phyloP scores from a whole-genome alignment of 2,113 vertebrate species.

The Thymallus thymallus region DNA sequence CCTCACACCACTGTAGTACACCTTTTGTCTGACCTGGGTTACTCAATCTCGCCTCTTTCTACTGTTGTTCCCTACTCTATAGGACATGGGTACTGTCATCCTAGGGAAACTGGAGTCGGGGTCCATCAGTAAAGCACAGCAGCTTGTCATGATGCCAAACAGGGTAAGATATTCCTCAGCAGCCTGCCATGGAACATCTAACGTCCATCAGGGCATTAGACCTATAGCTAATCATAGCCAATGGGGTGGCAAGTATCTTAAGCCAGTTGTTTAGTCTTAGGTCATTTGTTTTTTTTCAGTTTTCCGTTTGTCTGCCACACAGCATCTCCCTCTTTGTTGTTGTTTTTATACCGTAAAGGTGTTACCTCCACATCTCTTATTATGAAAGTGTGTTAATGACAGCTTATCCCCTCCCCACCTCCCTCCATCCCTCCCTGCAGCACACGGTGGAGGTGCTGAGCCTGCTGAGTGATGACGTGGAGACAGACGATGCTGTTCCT shows the following conservation, averaged over 20 bases:
- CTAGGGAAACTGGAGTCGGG: conserved; percentile 96
- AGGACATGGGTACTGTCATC: conserved; percentile 98
- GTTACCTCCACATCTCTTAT: not conserved
- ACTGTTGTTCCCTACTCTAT: conserved; percentile 32
- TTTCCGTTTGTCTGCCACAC: too few species aligned
- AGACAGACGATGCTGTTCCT: conserved; percentile 84
- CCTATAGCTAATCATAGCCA: too few species aligned
- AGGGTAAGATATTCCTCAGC: conserved; percentile 75
- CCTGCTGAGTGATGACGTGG: conserved; percentile 88
- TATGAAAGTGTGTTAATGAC: not conserved
- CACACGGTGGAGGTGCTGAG: conserved; percentile 89
- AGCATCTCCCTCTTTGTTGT: too few species aligned
- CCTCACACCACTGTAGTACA: not conserved
- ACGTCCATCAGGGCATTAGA: not conserved
- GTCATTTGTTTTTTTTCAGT: too few species aligned
- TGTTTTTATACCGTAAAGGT: not conserved
- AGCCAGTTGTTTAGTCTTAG: too few species aligned
- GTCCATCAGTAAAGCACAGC: conserved; percentile 93
- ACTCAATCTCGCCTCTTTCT: not conserved
- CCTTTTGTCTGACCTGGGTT: too few species aligned
- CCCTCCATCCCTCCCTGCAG: conserved; percentile 52
- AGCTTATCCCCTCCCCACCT: not conserved
- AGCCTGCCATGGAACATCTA: not conserved
- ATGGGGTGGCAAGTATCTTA: too few species aligned
- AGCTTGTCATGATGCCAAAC: conserved; percentile 99